Evolutionary conservation across 2,113 vertebrate genomes (phyloP).

Genomic region (Lepus americanus): DNA sequence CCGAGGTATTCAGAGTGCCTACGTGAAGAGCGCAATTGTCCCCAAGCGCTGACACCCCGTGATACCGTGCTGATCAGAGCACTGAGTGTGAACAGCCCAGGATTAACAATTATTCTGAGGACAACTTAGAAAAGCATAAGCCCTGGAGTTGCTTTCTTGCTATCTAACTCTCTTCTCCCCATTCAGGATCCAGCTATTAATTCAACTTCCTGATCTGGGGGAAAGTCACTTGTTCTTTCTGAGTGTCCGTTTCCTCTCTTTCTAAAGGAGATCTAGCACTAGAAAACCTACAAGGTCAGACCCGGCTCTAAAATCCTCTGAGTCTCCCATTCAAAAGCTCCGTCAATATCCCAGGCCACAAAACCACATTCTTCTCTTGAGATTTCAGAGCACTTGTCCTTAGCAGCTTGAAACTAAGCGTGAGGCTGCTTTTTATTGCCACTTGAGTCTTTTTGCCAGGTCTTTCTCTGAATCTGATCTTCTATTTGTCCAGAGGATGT

Average conservation of each 20-base stretch:
- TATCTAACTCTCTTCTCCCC: neutral
- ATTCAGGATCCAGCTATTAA: neutral
- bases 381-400: neutral
- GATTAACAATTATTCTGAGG: neutral
- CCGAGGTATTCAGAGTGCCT: neutral
- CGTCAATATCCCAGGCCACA: neutral
- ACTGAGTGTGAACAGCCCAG: neutral
- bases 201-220: neutral
- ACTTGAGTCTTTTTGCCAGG: neutral
- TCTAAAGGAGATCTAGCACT: neutral
- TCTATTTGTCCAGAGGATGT: neutral
- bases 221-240: neutral
- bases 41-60: neutral
- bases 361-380: neutral
- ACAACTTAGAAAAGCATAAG: neutral
- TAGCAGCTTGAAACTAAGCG: neutral
- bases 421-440: neutral
- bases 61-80: neutral
- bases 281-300: neutral
- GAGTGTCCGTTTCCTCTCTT: neutral
- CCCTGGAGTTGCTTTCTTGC: neutral
- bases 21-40: neutral
- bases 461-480: neutral
- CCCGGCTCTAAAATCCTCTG: neutral
- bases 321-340: neutral